These are phyloP conservation scores for Apotomis turbidana DNA, from an alignment of 2,888 invertebrate species.

Conservation along the genomic window DNA sequence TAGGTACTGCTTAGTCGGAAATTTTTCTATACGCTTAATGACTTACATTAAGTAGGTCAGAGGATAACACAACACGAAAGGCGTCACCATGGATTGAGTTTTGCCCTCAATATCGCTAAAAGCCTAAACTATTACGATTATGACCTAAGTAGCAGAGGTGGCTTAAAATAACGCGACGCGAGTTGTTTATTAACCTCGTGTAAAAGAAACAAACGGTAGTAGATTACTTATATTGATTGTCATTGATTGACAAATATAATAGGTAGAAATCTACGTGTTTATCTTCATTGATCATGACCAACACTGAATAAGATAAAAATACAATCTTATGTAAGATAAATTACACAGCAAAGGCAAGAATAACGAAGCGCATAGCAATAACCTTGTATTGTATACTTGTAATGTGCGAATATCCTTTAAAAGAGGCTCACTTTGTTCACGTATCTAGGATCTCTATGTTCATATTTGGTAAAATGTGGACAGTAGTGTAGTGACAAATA, in stretches of 20 bases:
- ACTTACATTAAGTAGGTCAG: constrained; percentile 3
- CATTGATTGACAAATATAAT: not conserved
- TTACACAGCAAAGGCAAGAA: constrained; percentile 6
- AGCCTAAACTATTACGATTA: not conserved
- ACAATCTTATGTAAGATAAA: constrained; percentile 15
- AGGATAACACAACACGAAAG: not conserved
- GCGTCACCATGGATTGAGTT: not conserved
- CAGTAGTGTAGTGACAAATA: too few relatives aligned
- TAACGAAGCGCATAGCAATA: not conserved
- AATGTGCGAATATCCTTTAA: not conserved
- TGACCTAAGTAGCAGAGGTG: not conserved
- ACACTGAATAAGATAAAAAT: constrained; percentile 16
- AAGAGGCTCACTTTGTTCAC: not conserved
- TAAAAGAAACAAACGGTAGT: not conserved
- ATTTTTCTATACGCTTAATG: constrained; percentile 12
- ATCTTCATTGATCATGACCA: constrained; percentile 17
- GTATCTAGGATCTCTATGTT: not conserved
- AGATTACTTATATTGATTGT: not conserved
- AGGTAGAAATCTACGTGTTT: not conserved
- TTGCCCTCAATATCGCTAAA: not conserved
- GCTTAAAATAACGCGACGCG: too few relatives aligned
- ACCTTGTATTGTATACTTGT: not conserved
- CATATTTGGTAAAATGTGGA: not conserved
- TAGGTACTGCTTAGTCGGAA: not conserved
- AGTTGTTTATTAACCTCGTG: too few relatives aligned